Base-by-base conservation (phyloP, 2,888 invertebrate species). In the Scelioninae gen. 2 region DNA sequence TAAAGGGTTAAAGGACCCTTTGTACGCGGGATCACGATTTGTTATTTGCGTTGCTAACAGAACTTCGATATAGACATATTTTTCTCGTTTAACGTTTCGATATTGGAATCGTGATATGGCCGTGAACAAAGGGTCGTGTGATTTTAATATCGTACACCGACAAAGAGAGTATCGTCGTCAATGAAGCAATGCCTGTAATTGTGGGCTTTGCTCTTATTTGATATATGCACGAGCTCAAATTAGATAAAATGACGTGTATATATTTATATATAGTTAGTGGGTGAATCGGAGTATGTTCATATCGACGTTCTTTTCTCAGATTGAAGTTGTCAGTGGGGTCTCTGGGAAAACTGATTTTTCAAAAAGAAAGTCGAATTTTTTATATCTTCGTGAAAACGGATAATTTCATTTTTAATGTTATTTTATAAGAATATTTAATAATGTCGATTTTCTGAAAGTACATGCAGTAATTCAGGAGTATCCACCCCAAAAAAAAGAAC, bases 101-200 rank as follows among this genome's bases (percentile, higher is more conserved):
- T 39, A 48, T 25, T 50, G 25, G 5, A 25, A 25, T 22, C 57
- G 45, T 33, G 46, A 33, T 22, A 15, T 18, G 9, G 13, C 39
- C 25, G 28, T 39, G 39, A 13, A 46, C 55, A 33, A 55, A 46
- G 39, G 57, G 43, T 48, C 28, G 22, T 52, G 52, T 41, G 41
- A 39, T 55, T 53, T 50, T 50, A 50, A 48, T 16, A 43, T 18
- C 28, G 33, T 57, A 55, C 25, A 53, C 46, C 41, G 52, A 53
- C 28, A 69, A 58, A 46, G n/a, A 45, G 69, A 69, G 69, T 61
- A 55, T 69, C 69, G 53, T 69, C 61, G 53, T 61, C 55, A 61
- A 46, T 60, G 60, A 55, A 61, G 61, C 69, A 53, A 28, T 48
- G 70, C 57, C 57, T 39, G 22, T 5, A 33, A 39, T 35, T 55